Conservation (phyloP, 2,113 vertebrate species). For the Melozone crissalis region DNA sequence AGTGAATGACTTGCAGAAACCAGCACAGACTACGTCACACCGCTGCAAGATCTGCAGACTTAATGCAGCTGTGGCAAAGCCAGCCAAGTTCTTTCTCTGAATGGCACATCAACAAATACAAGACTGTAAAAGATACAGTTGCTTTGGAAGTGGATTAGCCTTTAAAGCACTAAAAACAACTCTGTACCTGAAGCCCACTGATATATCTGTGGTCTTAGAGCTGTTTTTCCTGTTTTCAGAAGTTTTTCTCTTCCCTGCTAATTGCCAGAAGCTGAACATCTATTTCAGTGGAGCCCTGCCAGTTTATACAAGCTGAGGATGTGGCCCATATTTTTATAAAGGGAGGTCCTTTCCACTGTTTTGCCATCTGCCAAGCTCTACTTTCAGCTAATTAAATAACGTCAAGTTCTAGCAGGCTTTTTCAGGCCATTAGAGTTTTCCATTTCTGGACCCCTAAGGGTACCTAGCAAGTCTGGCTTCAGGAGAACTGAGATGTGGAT, state of each 20-base stretch:
- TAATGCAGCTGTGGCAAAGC: background rate
- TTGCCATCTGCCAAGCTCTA: conserved; percentile 41
- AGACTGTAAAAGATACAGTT: background rate
- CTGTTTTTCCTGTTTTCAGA: background rate
- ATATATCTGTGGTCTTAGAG: background rate
- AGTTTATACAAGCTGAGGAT: conserved; percentile 53
- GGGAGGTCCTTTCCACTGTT: conserved; percentile 50
- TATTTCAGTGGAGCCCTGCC: conserved; percentile 20
- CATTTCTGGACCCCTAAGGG: conserved; percentile 1
- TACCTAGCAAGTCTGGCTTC: background rate
- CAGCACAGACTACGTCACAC: background rate
- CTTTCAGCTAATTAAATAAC: conserved; percentile 20
- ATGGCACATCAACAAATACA: background rate
- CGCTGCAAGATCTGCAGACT: background rate
- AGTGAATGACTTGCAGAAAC: conserved; percentile 37
- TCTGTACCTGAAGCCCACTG: background rate
- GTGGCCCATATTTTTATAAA: conserved; percentile 47
- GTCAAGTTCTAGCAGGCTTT: background rate
- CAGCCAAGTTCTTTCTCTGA: background rate
- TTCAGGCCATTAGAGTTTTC: conserved; percentile 11
- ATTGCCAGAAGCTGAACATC: conserved; percentile 4
- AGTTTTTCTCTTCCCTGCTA: background rate
- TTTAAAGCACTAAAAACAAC: background rate
- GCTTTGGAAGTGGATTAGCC: background rate
- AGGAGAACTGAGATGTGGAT: background rate